Evolutionary conservation across 2,888 invertebrate genomes (phyloP), one percentile per base, ranked within the genome.

Genomic region (Parascotia fuliginaria): DNA sequence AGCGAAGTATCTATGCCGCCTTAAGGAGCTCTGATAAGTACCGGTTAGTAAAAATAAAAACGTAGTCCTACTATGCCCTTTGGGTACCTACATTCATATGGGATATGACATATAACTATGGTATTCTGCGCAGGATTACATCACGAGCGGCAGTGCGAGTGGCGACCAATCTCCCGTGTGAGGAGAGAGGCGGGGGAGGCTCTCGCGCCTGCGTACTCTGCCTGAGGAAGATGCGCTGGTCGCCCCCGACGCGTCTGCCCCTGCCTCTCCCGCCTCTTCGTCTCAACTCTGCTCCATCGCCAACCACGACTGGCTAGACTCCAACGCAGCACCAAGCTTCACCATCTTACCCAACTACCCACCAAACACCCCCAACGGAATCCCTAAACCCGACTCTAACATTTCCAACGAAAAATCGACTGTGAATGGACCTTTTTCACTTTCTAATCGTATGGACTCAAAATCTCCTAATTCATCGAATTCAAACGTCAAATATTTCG

Each of bases 111-210:
- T 6, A 24, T 6, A 9, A 3, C 5, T 19, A 19, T 15, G 27
- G 9, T n/a, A 11, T 13, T 29, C 7, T 40, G 7, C 16, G 57
- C 83, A 92, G 89, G 92, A 92, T 60, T 92, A 91, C 75, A 91
- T 89, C 64, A 88, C 87, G 2, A 89, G 89, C 50, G 91, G 91
- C 12, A 91, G 90, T 50, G 89, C 87, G 1, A 92, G 91, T 67
- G 91, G 91, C 0, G 90, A 91, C 5, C 90, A 90, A 67, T 92
- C 92, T 14, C 91, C 92, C 3, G 92, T 92, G 75, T 92, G 92
- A 92, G 91, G 77, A 42, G 88, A 74, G 78, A 82, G 85, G 92
- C 92, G 92, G 91, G 92, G 86, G 92, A 89, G 90, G 89, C 80
- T 85, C 53, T 71, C 77, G 74, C 89, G 89, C 81, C 87, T 91